These are phyloP conservation scores for Pituophis catenifer DNA, from an alignment of 2,113 vertebrate species.

Conservation along the genomic window DNA sequence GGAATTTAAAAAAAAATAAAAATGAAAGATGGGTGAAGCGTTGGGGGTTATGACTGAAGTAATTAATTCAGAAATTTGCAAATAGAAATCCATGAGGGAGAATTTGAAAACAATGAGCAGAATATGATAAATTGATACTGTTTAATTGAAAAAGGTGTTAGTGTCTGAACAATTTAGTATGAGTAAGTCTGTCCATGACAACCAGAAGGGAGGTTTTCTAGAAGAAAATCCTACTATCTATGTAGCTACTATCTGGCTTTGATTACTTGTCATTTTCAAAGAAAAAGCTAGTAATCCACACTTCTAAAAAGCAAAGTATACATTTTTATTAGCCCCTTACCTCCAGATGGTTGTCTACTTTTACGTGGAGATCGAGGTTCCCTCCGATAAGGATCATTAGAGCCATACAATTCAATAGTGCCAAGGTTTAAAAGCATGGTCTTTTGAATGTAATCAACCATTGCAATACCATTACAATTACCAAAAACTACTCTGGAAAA, in stretches of 20 bases:
- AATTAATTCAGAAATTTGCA: not conserved
- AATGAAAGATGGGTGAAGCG: not conserved
- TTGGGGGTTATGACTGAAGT: not conserved
- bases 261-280: not conserved
- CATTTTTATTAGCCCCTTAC: conserved; percentile 65
- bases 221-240: not conserved
- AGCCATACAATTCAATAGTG: conserved; percentile 91
- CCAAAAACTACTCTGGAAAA: conserved; percentile 91
- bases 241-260: not conserved
- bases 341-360: conserved; percentile 93
- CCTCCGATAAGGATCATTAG: conserved; percentile 93
- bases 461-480: conserved; percentile 93
- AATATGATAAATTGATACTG: not conserved
- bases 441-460: conserved; percentile 98
- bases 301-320: not conserved
- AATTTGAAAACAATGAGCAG: not conserved
- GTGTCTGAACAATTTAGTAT: not conserved
- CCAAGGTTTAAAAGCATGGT: conserved; percentile 90
- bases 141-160: not conserved
- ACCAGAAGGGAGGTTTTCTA: not conserved
- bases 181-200: not conserved
- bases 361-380: conserved; percentile 95
- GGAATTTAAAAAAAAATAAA: not conserved
- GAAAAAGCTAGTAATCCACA: not conserved
- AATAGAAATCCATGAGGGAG: not conserved